Base-by-base conservation (phyloP, 1,140 invertebrate genomes). In the Mycetomoellerius zeteki region DNA sequence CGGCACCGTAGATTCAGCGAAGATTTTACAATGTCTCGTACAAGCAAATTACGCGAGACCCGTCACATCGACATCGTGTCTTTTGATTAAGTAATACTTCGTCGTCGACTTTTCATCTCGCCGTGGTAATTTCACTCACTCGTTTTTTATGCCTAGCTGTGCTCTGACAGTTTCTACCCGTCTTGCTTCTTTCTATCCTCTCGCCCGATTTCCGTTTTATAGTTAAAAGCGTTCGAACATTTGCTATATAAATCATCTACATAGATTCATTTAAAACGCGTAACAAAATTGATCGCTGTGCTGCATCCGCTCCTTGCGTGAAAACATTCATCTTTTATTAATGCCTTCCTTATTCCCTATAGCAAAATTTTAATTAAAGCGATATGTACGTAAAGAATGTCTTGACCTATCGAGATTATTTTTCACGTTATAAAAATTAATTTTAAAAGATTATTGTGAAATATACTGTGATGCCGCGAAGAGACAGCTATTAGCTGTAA, bases 31-130 rank as follows among this genome's bases (percentile, higher is more conserved):
- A 77, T 85, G 60, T 85, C 84, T 80, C 75, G 58, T 85, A 78
- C 84, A 85, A 85, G 72, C 84, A 85, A 86, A 86, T 86, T 81
- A 80, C 64, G 64, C 54, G 76, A 69, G 73, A 60, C 37, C 64
- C 60, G 64, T 78, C 76, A 60, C 37, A 78, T 86, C 76, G 76
- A 80, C 64, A 81, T 65, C 73, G 56, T 33, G 60, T 62, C 85
- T 50, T 58, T 54, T 81, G 85, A 86, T 86, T 86, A 81, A 86
- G 85, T 86, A 86, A 86, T 86, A 86, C 76, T 60, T 84, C 69
- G 24, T 37, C 80, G 80, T 62, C 85, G 64, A 86, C 77, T 81
- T 86, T 81, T 81, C 77, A 67, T 81, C 69, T 84, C 77, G 52
- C 50, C 54, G 58, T 69, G 60, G 50, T 80, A 56, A 80, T 80